Base-by-base conservation (phyloP, 2,888 invertebrate species). In the Trissoscelio sp. region DNA sequence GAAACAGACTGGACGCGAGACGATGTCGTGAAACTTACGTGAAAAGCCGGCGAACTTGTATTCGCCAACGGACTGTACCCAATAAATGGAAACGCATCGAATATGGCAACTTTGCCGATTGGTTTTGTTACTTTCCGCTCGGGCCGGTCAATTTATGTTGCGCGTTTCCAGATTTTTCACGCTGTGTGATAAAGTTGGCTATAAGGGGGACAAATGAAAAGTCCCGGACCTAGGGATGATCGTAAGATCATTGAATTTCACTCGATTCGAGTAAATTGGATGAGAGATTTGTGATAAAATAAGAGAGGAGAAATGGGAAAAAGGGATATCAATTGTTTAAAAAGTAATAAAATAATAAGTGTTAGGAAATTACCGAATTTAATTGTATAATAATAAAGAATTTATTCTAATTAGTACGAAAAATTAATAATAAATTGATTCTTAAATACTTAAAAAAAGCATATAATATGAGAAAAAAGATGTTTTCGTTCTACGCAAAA, bases 11-110 rank as follows among this genome's bases (percentile, higher is more conserved):
- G n/a, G n/a, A n/a, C n/a, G n/a, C n/a, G n/a, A n/a, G n/a, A n/a
- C n/a, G n/a, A n/a, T n/a, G n/a, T n/a, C 20, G 53, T 28, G 18
- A 55, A 74, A 74, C 64, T 64, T 37, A 28, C 28, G 28, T 5
- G 3, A 28, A 28, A 28, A 28, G 28, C 3, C 28, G 6, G 20
- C 14, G 6, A 67, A 79, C 51, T 67, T 67, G 66, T 42, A 24
- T 57, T 58, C n/a, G n/a, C 14, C 14, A 24, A 5, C 28, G 28
- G 6, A 28, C 18, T 34, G 58, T 48, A 11, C 20, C 60, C 51
- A 16, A 57, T 57, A 46, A 69, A 69, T 46, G 31, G 14, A 28
- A 28, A 6, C 28, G 28, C 6, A 28, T 28, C 28, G 4, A 28
- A 28, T 22, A 57, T 57, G 53, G 42, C 39, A 39, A 37, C 11